Evolutionary conservation across 2,797 vertebrate genomes (phyloP).

Genomic region (Ptychadena robeensis): DNA sequence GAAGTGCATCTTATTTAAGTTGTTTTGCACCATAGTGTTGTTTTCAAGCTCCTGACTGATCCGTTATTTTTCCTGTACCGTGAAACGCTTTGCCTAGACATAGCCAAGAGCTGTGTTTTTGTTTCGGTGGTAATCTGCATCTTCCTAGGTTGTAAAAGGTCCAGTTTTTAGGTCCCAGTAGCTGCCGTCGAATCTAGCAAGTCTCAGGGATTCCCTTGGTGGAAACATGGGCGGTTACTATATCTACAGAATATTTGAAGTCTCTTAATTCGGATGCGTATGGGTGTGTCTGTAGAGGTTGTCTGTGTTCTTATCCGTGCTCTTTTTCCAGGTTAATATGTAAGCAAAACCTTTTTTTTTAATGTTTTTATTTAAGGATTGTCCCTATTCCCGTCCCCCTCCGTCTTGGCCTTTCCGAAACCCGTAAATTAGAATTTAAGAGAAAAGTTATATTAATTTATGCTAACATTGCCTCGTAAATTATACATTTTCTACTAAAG

Average conservation of each 20-base stretch:
- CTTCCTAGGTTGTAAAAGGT: constrained; percentile 23
- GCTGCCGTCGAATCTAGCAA: constrained; percentile 77
- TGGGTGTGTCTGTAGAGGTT: constrained; percentile 37
- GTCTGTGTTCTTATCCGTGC: constrained; percentile 44
- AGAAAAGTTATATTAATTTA: constrained; percentile 87
- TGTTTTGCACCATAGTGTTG: neutral
- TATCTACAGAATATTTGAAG: constrained; percentile 62
- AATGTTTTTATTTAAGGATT: constrained; percentile 82
- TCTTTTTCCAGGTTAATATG: constrained; percentile 38
- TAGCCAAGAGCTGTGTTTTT: constrained; percentile 5
- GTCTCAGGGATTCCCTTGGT: constrained; percentile 84
- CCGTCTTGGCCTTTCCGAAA: constrained; percentile 78
- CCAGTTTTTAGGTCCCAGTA: constrained; percentile 14
- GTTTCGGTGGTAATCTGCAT: constrained; percentile 7
- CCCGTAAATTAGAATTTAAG: constrained; percentile 84
- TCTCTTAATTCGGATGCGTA: constrained; percentile 8
- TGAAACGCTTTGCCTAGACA: neutral
- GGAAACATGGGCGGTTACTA: constrained; percentile 80
- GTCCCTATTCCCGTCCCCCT: constrained; percentile 66
- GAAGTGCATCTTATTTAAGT: neutral
- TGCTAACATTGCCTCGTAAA: constrained; percentile 87
- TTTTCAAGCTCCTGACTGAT: neutral
- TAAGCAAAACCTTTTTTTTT: constrained; percentile 69
- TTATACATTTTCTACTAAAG: constrained; percentile 88
- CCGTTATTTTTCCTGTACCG: neutral